phyloP scores from a whole-genome alignment of 2,113 vertebrate species.

The Cettia cetti region DNA sequence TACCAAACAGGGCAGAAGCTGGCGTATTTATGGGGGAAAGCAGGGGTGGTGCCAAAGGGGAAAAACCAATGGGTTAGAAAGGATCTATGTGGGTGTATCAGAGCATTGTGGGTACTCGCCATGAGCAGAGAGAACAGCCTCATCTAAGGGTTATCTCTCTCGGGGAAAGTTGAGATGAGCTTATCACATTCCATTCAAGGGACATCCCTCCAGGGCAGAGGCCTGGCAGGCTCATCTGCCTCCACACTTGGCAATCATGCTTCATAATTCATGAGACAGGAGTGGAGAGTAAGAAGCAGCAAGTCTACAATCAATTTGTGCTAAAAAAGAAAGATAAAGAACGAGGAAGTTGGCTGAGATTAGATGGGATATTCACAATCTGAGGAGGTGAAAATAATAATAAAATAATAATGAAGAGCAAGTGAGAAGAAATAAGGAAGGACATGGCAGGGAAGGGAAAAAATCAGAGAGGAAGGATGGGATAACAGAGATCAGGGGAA shows the following conservation, averaged over 20 bases:
- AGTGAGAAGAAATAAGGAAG: neutral
- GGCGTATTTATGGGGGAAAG: too few species aligned
- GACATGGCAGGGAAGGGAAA: neutral
- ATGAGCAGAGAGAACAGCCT: too few species aligned
- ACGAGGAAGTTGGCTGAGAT: neutral
- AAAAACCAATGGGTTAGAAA: too few species aligned
- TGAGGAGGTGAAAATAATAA: neutral
- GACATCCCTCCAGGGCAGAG: too few species aligned
- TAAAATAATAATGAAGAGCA: neutral
- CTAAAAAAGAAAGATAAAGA: neutral
- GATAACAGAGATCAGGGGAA: neutral
- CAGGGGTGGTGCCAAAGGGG: too few species aligned
- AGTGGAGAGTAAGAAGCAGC: neutral
- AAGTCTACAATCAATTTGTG: neutral
- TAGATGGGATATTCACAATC: neutral
- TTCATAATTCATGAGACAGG: neutral
- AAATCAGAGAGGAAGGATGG: neutral
- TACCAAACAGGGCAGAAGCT: too few species aligned
- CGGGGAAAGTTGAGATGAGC: too few species aligned
- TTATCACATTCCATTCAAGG: too few species aligned
- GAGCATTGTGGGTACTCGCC: too few species aligned
- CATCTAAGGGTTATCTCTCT: too few species aligned
- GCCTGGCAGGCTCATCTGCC: too few species aligned
- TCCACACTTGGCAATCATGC: neutral
- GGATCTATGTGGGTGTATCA: too few species aligned